Evolutionary conservation across 2,113 vertebrate species (phyloP).

Genomic region (Mola mola): DNA sequence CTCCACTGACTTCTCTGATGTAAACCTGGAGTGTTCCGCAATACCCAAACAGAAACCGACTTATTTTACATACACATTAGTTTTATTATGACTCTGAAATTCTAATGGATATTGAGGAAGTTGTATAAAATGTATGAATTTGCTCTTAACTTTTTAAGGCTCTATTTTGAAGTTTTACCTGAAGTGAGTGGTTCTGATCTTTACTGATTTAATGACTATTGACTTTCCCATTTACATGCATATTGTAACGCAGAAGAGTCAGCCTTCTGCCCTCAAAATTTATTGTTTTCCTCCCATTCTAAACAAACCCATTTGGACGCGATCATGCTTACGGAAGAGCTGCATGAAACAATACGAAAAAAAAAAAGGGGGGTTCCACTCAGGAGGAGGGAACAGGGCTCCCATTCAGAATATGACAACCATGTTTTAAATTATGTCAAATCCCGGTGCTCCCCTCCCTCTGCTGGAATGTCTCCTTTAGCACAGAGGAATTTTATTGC

Average conservation of each 20-base stretch:
- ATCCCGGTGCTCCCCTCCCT: slow-evolving; percentile 28
- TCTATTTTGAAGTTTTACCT: no score
- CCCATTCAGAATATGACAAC: slow-evolving; percentile 66
- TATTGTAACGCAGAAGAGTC: slow-evolving; percentile 4
- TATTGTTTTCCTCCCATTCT: slow-evolving; percentile 15
- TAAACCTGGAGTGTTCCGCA: no score
- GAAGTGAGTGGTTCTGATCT: neutral
- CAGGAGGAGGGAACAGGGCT: neutral
- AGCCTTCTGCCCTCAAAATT: neutral
- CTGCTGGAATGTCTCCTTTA: slow-evolving; percentile 62
- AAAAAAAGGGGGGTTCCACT: slow-evolving; percentile 36
- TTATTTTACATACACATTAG: no score
- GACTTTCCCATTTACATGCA: slow-evolving; percentile 17
- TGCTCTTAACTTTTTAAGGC: no score
- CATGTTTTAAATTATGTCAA: slow-evolving; percentile 72
- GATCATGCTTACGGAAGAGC: slow-evolving; percentile 29
- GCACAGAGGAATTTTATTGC: slow-evolving; percentile 64
- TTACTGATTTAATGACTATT: neutral
- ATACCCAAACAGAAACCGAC: no score
- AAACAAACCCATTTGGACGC: slow-evolving; percentile 19
- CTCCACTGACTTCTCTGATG: no score
- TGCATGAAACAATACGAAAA: slow-evolving; percentile 22
- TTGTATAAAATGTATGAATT: no score
- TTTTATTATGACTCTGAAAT: no score
- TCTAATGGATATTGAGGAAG: no score